Evolutionary conservation across 2,797 vertebrate species (phyloP), one percentile per base, ranked within the genome.

Genomic region (Eupleurogrammus muticus): DNA sequence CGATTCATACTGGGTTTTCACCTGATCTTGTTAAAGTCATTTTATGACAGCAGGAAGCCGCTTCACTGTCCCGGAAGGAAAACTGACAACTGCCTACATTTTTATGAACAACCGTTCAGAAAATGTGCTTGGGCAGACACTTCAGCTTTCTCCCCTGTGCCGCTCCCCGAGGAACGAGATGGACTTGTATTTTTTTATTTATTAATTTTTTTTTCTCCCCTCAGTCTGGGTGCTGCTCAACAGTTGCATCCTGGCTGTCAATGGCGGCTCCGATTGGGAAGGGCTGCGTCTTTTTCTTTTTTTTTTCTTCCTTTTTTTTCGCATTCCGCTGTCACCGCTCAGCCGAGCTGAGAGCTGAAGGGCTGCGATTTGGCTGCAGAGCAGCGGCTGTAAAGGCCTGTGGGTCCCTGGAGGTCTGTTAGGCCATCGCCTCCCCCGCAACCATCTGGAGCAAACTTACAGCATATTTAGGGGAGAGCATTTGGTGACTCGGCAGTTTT

Each of bases 131-230:
- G 48, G 2, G 19, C 46, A 70, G 57, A 55, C 35, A 20, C 70
- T 70, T 63, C 74, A 84, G 69, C 71, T 83, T 66, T 53, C 24
- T 56, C 59, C 57, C 68, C 34, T 51, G 49, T 57, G 36, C 28
- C 77, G 36, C 28, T 79, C 70, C 69, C 35, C 9, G 2, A 21
- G 52, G 59, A 63, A 42, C 50, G n/a, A 14, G 35, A 73, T 34
- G 59, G 51, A 70, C 17, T 34, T 38, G 49, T 53, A 60, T 58
- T 63, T 46, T 11, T 8, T 61, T 61, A 71, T 58, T 60, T 75
- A 64, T 86, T 82, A 79, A 66, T 81, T 42, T 42, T 86, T 81
- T 68, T 70, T 66, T n/a, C n/a, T n/a, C n/a, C n/a, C 62, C 57
- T 58, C 70, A 63, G 68, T 65, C 65, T 47, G 61, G 66, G 76